Conservation (phyloP, 1,140 invertebrate genomes). For the Microplitis demolitor region DNA sequence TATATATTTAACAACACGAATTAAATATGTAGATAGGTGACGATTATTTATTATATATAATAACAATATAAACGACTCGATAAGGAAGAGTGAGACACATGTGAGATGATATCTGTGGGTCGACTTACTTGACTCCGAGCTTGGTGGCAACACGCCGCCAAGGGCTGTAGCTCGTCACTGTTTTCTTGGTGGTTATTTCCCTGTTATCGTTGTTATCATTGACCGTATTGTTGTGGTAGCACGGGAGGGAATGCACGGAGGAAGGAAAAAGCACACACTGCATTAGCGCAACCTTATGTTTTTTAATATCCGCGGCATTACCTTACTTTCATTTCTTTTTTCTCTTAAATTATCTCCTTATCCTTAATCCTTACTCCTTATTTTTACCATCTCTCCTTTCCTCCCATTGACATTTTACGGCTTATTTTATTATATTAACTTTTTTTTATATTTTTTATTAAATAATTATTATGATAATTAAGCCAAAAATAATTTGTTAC, state of each 20-base stretch:
- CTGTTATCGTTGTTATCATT: conserved; percentile 54
- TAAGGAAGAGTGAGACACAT: conserved; percentile 41
- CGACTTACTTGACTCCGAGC: conserved; percentile 91
- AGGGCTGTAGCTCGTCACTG: conserved; percentile 75
- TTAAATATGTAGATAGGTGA: conserved; percentile 32
- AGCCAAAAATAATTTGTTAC: conserved; percentile 16
- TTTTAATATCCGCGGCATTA: conserved; percentile 5
- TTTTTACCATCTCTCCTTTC: conserved; percentile 28
- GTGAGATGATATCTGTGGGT: conserved; percentile 28
- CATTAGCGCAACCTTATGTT: conserved; percentile 55
- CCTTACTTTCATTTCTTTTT: conserved; percentile 6
- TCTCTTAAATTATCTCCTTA: not conserved
- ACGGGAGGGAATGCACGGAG: conserved; percentile 58
- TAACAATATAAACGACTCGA: conserved; percentile 30
- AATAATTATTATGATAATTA: not conserved
- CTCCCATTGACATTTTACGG: not conserved
- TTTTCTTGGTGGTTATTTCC: conserved; percentile 61
- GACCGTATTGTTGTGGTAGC: conserved; percentile 48
- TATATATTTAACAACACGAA: conserved; percentile 33
- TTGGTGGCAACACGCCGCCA: conserved; percentile 89
- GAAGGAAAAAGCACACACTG: conserved; percentile 61
- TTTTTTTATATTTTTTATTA: too few relatives aligned
- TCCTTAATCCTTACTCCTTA: not conserved
- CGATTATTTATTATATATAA: conserved; percentile 12
- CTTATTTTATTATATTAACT: not conserved